Evolutionary conservation across 2,888 invertebrate genomes (phyloP), one percentile per base, ranked within the genome.

Genomic region (Marronus borbonicus): DNA sequence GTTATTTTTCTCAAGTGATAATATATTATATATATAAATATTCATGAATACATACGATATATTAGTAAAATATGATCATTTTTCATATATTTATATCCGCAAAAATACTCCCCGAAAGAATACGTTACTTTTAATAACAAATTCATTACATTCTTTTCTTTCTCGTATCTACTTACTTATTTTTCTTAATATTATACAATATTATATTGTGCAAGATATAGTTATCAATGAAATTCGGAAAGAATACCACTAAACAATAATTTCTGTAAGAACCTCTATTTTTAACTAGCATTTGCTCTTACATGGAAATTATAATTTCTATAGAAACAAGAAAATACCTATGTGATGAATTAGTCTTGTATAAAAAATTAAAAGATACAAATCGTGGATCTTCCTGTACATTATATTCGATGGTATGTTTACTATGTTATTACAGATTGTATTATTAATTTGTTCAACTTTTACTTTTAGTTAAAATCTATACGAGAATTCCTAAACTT

Each of bases 371-470:
- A 80, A 82, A 79, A 79, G 69, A 82, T 66, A 82, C 80, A 82
- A 84, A 84, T 85, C 84, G 81, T 83, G 80, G 84, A 84, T 84
- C 84, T 84, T 85, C 84, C 84, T 84, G 78, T 80, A 80, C 77
- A 80, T 76, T 80, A 80, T 76, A 80, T 52, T 76, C 49, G 44
- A 49, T 68, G n/a, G 49, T 68, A 68, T 68, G 3, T 77, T 77
- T 77, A 69, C 50, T 24, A 24, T 24, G 24, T 24, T 72, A 77
- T 50, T 70, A 49, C 49, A 58, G 39, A 60, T 17, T 12, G 17
- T 65, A 49, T 58, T 66, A 20, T 69, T 72, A 24, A 49, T n/a
- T 79, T 78, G 77, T 79, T 74, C 80, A 78, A 80, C 79, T 66
- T 78, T 76, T 49, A 10, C 7, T 49, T 49, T 39, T 62, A 36